Base-by-base conservation (phyloP, 2,113 vertebrate species). In the Pelmatolapia mariae region DNA sequence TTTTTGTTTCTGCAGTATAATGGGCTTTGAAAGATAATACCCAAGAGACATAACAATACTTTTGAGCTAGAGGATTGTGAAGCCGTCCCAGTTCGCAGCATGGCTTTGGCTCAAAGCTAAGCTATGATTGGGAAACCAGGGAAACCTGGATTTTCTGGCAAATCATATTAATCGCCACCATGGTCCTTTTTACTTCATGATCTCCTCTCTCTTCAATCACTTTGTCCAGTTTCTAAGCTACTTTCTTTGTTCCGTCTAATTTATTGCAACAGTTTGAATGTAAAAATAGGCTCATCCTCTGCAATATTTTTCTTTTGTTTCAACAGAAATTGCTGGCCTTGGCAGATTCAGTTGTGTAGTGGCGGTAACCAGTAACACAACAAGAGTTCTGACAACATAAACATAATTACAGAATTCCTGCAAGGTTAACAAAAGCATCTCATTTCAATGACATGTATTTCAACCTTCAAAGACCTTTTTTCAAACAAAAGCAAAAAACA, bases 11-110 rank as follows among this genome's bases (percentile, higher is more conserved):
- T 86, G 81, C 84, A 66, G 83, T 90, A 95, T 96, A 96, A 96
- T 95, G 93, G 93, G 93, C 94, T 96, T 96, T 96, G 95, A 95
- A 96, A 95, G 95, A 95, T 97, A 96, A 96, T 94, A 95, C 96
- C 94, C 93, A 85, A 82, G 94, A 95, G 95, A 96, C 93, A 93
- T 81, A 93, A 93, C 91, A 94, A 93, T 95, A 93, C 94, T 93
- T 90, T 86, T 91, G 93, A 95, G 91, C 92, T 82, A 36, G 89
- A 78, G 94, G 94, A 95, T 94, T 96, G 94, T 91, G 86, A 90
- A 90, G 91, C 84, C 89, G 90, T 92, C 94, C 96, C 94, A 94
- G 93, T 94, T 96, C 81, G 87, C 80, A 91, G 81, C 68, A 26
- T 43, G 16, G 86, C 89, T 92, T 87, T 90, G 83, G 91, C 87